phyloP scores from a whole-genome alignment of 2,797 vertebrate genomes.

The Cercopithecus neglectus region DNA sequence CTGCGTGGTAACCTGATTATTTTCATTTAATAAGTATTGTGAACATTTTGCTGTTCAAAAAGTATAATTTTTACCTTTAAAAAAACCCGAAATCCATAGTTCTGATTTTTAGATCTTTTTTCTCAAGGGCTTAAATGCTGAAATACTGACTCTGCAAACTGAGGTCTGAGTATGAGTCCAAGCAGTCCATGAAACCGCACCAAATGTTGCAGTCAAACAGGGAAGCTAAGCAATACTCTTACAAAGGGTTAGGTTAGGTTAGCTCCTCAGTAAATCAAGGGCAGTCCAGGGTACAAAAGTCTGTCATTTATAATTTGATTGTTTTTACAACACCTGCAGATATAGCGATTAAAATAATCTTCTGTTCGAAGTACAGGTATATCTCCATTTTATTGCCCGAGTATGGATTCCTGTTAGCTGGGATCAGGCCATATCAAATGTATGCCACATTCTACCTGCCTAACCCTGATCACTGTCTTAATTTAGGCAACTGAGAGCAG shows the following conservation, averaged over 20 bases:
- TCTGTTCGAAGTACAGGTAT: conserved; percentile 46
- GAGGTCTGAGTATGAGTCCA: not conserved
- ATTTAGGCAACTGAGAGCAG: not conserved
- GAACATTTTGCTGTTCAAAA: not conserved
- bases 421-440: not conserved
- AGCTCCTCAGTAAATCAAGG: not conserved
- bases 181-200: not conserved
- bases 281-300: conserved; percentile 13
- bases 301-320: not conserved
- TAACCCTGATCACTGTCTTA: not conserved
- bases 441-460: not conserved
- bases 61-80: not conserved
- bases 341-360: conserved; percentile 29
- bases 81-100: not conserved
- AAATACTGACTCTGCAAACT: not conserved
- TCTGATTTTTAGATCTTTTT: not conserved
- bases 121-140: not conserved
- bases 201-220: not conserved
- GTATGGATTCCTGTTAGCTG: not conserved
- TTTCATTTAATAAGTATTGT: conserved; percentile 9
- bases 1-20: not conserved
- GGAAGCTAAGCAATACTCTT: not conserved
- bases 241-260: not conserved
- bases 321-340: not conserved
- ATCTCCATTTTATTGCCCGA: not conserved